Percentiles rank a stretch among this genome's conserved stretches.
Conservation (phyloP, 2,113 vertebrate genomes). For the Noturus placidus region DNA sequence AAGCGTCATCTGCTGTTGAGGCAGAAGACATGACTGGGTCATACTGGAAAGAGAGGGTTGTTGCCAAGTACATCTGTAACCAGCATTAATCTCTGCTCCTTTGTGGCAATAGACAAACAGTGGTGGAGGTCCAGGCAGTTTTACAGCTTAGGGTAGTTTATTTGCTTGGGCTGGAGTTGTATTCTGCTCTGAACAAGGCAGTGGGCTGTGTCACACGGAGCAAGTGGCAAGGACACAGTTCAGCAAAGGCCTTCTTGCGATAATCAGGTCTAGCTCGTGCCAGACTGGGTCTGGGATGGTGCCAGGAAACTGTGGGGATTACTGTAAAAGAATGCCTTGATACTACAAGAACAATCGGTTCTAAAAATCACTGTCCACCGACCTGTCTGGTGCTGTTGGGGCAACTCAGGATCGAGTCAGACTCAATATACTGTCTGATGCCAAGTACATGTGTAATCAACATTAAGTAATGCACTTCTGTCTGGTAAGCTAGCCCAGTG, state of each 20-base stretch:
- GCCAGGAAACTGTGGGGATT: conserved; percentile 21
- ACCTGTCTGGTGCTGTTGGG: not conserved
- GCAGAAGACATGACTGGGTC: not conserved
- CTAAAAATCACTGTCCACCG: not conserved
- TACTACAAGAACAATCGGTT: not conserved
- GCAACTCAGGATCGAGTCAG: not conserved
- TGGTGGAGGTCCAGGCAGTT: not conserved
- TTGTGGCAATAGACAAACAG: conserved; percentile 16
- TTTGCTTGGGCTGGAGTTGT: conserved; percentile 12
- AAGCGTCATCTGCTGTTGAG: not conserved
- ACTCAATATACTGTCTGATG: not conserved
- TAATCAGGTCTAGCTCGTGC: not conserved
- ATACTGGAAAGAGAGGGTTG: not conserved
- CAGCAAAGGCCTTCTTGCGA: conserved; percentile 12
- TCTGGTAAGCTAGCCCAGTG: not conserved
- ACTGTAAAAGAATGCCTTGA: not conserved
- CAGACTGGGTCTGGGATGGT: not conserved
- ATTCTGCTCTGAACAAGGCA: not conserved
- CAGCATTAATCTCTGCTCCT: conserved; percentile 22
- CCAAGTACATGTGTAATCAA: not conserved
- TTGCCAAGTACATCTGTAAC: conserved; percentile 26
- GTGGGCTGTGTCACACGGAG: conserved; percentile 6
- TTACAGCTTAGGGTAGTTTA: conserved; percentile 20
- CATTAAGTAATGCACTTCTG: not conserved
- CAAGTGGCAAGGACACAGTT: conserved; percentile 16